Base-by-base conservation (phyloP, 23 tunicate genomes). In the Trididemnum nubilum region DNA sequence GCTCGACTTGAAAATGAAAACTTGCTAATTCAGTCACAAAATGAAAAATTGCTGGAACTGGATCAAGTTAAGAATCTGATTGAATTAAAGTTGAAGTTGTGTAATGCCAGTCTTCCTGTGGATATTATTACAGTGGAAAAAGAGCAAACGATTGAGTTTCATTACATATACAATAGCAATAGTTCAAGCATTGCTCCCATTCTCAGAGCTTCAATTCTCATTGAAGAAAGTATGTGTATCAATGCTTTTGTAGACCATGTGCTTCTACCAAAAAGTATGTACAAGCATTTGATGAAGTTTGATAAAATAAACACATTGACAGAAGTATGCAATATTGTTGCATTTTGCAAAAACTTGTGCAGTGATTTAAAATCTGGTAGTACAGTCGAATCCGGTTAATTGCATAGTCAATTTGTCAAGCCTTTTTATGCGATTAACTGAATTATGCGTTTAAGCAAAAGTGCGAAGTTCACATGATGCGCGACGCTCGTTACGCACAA, bases 321-420 rank as follows among this genome's bases (percentile, higher is more conserved):
- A 15, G 74, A 69, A 69, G 37, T 69, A 4, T 5, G 38, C 74
- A 69, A 69, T n/a, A 61, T 69, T 32, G 9, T 32, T 69, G 74
- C 74, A 30, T 69, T 69, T 69, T 69, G 74, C 38, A 69, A 69
- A 69, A 69, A 69, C 37, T 37, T 69, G 9, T 29, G 74, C 39
- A 69, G 37, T 25, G 74, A 69, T 69, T 69, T 69, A 37, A 21
- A 69, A 69, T 31, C 38, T 22, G 23, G 24, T 9, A 15, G 4
- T 33, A 34, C 19, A 5, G 38, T 28, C 39, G 32, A 69, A n/a
- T n/a, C n/a, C n/a, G n/a, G n/a, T n/a, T n/a, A 32, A 3, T 34
- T 28, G 26, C 26, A 3, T 7, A 7, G 7, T 69, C 19, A 31
- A 69, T 69, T 69, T 69, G 26, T 36, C 38, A n/a, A n/a, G n/a